Percentiles rank a stretch among this genome's conserved stretches.
These are phyloP conservation scores for Anguilla japonica DNA, from an alignment of 2,113 vertebrate genomes.

Conservation along the genomic window DNA sequence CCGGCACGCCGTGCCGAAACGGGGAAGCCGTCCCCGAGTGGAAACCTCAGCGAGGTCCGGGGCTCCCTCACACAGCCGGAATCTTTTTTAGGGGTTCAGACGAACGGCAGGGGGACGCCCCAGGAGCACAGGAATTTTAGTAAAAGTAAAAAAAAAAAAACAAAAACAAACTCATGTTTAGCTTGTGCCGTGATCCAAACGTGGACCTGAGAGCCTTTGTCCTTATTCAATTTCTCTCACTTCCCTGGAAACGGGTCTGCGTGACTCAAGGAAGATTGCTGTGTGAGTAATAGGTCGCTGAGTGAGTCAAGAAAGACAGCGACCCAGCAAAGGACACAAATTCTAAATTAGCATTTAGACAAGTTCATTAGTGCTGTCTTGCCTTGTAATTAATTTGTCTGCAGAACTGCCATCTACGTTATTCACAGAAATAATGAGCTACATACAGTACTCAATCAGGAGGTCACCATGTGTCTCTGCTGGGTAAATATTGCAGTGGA, in stretches of 20 bases:
- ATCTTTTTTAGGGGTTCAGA: no score
- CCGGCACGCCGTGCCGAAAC: background rate
- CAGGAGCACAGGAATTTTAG: no score
- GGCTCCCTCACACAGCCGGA: no score
- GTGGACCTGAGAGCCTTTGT: background rate
- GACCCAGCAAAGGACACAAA: background rate
- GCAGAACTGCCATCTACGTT: background rate
- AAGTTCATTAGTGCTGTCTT: background rate
- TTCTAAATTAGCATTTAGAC: background rate
- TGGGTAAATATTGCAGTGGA: background rate
- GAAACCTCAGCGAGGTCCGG: background rate
- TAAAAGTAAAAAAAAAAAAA: background rate
- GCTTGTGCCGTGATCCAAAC: background rate
- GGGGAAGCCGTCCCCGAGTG: background rate
- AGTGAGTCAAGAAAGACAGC: background rate
- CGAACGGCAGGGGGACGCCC: no score
- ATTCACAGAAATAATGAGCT: background rate
- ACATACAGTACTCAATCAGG: background rate
- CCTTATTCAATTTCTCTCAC: background rate
- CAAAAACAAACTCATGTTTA: background rate
- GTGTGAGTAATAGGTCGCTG: background rate
- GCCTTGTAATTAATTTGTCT: background rate
- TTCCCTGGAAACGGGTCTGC: background rate
- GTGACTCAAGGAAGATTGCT: background rate
- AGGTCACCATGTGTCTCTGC: background rate